These are phyloP conservation scores for Dromas ardeola DNA, from an alignment of 2,113 vertebrate species.

Conservation along the genomic window DNA sequence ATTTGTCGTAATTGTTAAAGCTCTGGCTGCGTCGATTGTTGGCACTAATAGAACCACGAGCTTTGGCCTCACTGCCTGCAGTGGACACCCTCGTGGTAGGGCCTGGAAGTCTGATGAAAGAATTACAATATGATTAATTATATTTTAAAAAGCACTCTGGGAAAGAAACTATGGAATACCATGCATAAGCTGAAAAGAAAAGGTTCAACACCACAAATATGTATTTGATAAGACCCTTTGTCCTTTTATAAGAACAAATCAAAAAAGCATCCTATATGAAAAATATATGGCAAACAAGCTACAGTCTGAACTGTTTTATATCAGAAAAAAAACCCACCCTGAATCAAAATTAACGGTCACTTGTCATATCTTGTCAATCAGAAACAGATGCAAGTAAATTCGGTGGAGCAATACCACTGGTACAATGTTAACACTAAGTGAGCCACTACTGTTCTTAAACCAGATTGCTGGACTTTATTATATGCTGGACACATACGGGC, in stretches of 20 bases:
- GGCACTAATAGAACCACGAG: conserved; percentile 79
- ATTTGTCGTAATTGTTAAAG: conserved; percentile 91
- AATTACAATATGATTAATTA: not conserved
- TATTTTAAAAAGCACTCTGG: not conserved
- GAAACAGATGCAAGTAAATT: not conserved
- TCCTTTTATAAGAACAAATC: not conserved
- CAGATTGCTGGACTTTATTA: not conserved
- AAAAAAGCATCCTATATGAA: not conserved
- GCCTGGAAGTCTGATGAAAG: conserved; percentile 88
- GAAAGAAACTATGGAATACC: not conserved
- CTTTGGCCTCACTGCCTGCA: conserved; percentile 88
- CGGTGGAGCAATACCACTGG: not conserved
- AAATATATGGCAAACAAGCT: not conserved
- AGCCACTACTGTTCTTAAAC: not conserved
- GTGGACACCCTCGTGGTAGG: conserved; percentile 86
- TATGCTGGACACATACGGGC: not conserved
- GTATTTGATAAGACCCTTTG: not conserved
- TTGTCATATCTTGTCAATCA: not conserved
- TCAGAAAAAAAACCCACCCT: not conserved
- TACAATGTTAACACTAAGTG: not conserved
- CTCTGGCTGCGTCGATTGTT: conserved; percentile 94
- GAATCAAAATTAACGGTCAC: not conserved
- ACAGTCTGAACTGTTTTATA: not conserved
- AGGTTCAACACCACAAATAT: not conserved
- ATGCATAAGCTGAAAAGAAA: conserved; percentile 12